phyloP scores from a whole-genome alignment of 1,140 invertebrate genomes.

The Calephelis nemesis region DNA sequence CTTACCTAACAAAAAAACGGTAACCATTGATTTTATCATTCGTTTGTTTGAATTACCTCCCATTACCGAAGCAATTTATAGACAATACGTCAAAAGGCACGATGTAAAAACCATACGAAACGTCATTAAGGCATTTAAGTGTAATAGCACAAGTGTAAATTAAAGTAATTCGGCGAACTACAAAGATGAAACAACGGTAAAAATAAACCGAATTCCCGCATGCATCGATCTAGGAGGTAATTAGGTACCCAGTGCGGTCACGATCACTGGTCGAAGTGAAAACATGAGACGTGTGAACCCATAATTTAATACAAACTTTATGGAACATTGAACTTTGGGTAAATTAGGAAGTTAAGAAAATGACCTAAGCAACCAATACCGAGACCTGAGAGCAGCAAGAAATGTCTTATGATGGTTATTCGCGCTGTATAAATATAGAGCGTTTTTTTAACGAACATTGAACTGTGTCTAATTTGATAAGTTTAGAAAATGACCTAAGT shows the following conservation, averaged over 20 bases:
- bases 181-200: slow-evolving; percentile 49
- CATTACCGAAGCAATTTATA: too few relatives aligned
- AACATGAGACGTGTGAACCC: slow-evolving; percentile 73
- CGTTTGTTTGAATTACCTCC: too few relatives aligned
- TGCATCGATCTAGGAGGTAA: slow-evolving; percentile 61
- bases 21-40: too few relatives aligned
- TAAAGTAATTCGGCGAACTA: slow-evolving; percentile 26
- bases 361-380: slow-evolving; percentile 52
- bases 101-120: neutral
- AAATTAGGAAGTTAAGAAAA: slow-evolving; percentile 64
- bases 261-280: slow-evolving; percentile 66
- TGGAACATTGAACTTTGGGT: slow-evolving; percentile 68
- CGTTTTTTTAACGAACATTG: slow-evolving; percentile 31
- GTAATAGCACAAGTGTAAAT: slow-evolving; percentile 25
- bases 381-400: slow-evolving; percentile 46
- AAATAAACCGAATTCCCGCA: slow-evolving; percentile 62
- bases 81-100: neutral
- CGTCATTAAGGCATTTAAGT: neutral
- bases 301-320: slow-evolving; percentile 71
- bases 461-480: slow-evolving; percentile 37
- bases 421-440: neutral
- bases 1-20: too few relatives aligned
- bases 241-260: slow-evolving; percentile 56
- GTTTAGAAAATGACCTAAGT: neutral
- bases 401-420: neutral